A percentile compares a stretch with the other conserved stretches of the same genome.
Evolutionary conservation across 2,888 invertebrate genomes (phyloP).

Genomic region (Orchesellides sinensis): DNA sequence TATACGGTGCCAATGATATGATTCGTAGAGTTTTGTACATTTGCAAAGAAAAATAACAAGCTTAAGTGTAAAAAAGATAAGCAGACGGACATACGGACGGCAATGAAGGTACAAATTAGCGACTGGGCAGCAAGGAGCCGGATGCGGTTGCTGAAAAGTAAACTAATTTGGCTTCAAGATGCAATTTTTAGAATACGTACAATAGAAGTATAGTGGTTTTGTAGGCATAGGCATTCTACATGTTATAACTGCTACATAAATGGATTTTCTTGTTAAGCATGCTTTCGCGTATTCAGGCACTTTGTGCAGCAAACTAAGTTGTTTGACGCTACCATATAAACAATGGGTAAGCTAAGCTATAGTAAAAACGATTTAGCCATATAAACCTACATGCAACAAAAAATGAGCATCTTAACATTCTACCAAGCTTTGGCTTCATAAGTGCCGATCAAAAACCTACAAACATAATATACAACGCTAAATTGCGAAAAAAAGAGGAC

Average conservation of each 20-base stretch:
- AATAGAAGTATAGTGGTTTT: background rate
- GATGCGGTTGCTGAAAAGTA: conserved; percentile 30
- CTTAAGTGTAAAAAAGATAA: background rate
- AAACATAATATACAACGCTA: no score
- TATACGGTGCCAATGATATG: background rate
- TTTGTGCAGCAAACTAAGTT: background rate
- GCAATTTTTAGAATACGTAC: background rate
- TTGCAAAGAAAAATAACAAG: background rate
- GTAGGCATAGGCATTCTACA: background rate
- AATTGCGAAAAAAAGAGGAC: background rate
- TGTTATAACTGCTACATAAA: no score
- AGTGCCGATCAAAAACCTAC: no score
- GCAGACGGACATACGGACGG: conserved; percentile 11
- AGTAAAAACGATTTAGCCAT: no score
- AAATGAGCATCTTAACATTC: background rate
- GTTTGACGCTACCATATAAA: no score
- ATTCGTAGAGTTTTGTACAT: background rate
- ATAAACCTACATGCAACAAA: no score
- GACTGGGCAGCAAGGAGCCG: conserved; percentile 51
- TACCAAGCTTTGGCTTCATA: no score
- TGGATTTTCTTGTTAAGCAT: no score
- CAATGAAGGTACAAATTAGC: conserved; percentile 25
- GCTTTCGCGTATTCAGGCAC: no score
- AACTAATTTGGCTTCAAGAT: background rate
- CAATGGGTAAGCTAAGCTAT: no score